phyloP scores from a whole-genome alignment of 2,888 invertebrate species.

The Diloba caeruleocephala region DNA sequence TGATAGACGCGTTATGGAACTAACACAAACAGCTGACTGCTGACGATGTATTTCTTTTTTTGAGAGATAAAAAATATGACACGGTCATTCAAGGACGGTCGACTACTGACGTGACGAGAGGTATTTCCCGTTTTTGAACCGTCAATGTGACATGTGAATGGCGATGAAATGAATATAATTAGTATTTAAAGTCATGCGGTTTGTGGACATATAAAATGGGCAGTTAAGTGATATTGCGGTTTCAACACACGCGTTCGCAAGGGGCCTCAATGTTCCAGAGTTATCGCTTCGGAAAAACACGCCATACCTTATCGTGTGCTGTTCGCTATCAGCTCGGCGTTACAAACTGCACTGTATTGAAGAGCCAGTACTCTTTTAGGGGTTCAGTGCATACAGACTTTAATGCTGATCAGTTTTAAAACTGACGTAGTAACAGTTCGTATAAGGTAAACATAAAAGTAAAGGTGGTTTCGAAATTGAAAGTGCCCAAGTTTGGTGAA shows the following conservation, averaged over 20 bases:
- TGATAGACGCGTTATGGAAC: slow-evolving; percentile 83
- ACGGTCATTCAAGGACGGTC: slow-evolving; percentile 86
- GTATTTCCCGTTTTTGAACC: slow-evolving; percentile 81
- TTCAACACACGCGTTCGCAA: slow-evolving; percentile 45
- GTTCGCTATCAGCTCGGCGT: slow-evolving; percentile 78
- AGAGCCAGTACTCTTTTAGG: slow-evolving; percentile 40
- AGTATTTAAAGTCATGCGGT: slow-evolving; percentile 40
- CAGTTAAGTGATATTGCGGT: slow-evolving; percentile 41
- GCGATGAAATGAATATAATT: slow-evolving; percentile 56
- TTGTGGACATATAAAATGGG: slow-evolving; percentile 35
- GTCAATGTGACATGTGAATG: slow-evolving; percentile 67
- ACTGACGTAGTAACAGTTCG: slow-evolving; percentile 31
- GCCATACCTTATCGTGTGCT: slow-evolving; percentile 79
- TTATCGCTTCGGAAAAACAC: slow-evolving; percentile 84
- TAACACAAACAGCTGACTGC: slow-evolving; percentile 87
- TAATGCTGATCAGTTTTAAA: slow-evolving; percentile 10
- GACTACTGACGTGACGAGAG: slow-evolving; percentile 75
- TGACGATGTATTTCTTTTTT: slow-evolving; percentile 81
- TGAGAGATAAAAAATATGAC: slow-evolving; percentile 85
- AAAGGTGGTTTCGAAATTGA: slow-evolving; percentile 64
- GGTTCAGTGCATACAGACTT: slow-evolving; percentile 29
- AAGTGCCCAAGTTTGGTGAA: slow-evolving; percentile 64
- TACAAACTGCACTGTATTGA: slow-evolving; percentile 62
- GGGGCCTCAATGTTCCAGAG: slow-evolving; percentile 72
- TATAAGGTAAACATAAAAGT: slow-evolving; percentile 38